Percentiles rank a stretch among this genome's conserved stretches.
These are phyloP conservation scores for Leptestheria dahalacensis DNA, from an alignment of 1,140 invertebrate genomes.

Conservation along the genomic window DNA sequence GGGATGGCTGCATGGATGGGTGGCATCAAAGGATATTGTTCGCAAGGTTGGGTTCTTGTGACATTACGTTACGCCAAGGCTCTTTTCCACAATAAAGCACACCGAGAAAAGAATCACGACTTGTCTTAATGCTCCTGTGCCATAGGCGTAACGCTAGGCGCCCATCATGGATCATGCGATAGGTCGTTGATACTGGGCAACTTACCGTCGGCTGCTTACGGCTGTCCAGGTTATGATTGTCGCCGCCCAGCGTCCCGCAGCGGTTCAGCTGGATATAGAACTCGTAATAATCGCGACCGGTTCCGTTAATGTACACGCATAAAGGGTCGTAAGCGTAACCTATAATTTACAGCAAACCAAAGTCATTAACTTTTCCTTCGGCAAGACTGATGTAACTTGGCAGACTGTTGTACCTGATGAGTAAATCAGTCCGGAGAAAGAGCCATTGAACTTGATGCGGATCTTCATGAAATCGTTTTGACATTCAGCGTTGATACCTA, in stretches of 20 bases:
- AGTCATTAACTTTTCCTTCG: neutral
- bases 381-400: neutral
- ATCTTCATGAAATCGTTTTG: conserved; percentile 94
- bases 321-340: conserved; percentile 86
- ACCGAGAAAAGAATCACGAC: neutral
- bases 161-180: no score
- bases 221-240: conserved; percentile 65
- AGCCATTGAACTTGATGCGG: conserved; percentile 75
- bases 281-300: conserved; percentile 77
- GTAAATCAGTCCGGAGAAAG: conserved; percentile 73
- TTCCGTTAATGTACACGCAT: conserved; percentile 88
- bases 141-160: neutral
- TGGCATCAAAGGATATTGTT: no score
- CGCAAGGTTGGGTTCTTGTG: neutral
- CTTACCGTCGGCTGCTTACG: conserved; percentile 68
- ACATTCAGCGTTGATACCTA: conserved; percentile 88
- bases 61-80: conserved; percentile 6
- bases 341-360: conserved; percentile 26
- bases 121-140: neutral
- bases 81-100: conserved; percentile 2
- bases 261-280: conserved; percentile 84
- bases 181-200: conserved; percentile 15
- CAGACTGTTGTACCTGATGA: conserved; percentile 47
- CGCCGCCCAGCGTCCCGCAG: conserved; percentile 77
- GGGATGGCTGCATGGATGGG: neutral